phyloP scores from a whole-genome alignment of 2,888 invertebrate species.

The Megamerina dolium region DNA sequence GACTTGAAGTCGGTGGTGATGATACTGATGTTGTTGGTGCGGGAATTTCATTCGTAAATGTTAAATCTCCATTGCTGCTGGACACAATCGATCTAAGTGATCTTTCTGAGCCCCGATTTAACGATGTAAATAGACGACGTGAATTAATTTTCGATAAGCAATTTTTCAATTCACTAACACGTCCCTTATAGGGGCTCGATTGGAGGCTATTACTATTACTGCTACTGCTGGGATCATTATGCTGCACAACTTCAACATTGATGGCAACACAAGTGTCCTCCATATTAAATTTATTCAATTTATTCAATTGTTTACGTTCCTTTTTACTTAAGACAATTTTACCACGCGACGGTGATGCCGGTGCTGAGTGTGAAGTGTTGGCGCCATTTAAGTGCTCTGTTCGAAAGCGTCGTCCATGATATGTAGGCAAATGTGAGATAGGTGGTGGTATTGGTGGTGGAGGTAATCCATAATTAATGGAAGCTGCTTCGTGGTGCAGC shows the following conservation, averaged over 20 bases:
- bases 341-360: conserved; percentile 43
- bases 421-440: conserved; percentile 43
- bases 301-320: conserved; percentile 46
- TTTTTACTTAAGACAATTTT: conserved; percentile 46
- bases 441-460: conserved; percentile 45
- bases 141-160: conserved; percentile 43
- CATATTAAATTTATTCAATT: conserved; percentile 32
- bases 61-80: not conserved
- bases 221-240: conserved; percentile 2
- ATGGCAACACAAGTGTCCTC: conserved; percentile 17
- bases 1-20: conserved; percentile 26
- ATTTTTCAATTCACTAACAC: conserved; percentile 45
- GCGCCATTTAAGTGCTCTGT: conserved; percentile 17
- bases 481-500: conserved; percentile 26
- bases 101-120: conserved; percentile 37
- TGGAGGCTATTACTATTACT: conserved; percentile 29
- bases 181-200: conserved; percentile 44
- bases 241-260: conserved; percentile 10
- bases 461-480: conserved; percentile 37
- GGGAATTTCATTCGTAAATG: conserved; percentile 29
- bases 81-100: conserved; percentile 19
- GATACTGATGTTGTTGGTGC: conserved; percentile 38
- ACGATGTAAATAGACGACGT: conserved; percentile 42
- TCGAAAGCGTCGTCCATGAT: conserved; percentile 28
- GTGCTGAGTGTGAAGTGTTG: conserved; percentile 32